These are phyloP conservation scores for Cybosia mesomella DNA, from an alignment of 2,888 invertebrate genomes.

Conservation along the genomic window DNA sequence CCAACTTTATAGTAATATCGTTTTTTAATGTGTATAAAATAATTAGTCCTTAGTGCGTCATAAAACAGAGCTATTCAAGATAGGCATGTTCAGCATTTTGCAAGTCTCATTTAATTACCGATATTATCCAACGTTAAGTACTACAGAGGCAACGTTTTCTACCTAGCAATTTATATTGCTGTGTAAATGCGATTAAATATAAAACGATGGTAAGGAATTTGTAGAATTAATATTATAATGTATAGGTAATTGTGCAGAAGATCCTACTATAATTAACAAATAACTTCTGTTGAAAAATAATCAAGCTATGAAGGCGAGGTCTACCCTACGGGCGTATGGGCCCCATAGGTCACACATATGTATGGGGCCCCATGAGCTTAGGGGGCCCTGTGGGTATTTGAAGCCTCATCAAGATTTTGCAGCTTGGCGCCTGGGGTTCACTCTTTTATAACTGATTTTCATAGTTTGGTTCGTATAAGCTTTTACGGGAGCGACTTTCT, in stretches of 20 bases:
- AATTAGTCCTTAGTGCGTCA: constrained; percentile 28
- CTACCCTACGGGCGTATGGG: too few relatives aligned
- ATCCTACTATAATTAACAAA: not conserved
- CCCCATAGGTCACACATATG: too few relatives aligned
- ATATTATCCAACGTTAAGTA: constrained; percentile 44
- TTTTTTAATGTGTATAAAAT: constrained; percentile 19
- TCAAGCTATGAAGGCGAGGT: too few relatives aligned
- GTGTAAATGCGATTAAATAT: constrained; percentile 11
- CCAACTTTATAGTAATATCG: not conserved
- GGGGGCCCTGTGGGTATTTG: too few relatives aligned
- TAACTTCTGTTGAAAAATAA: too few relatives aligned
- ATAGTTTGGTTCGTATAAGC: too few relatives aligned
- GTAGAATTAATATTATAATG: not conserved
- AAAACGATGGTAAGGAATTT: constrained; percentile 9
- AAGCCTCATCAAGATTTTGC: too few relatives aligned
- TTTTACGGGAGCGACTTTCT: too few relatives aligned
- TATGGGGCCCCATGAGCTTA: too few relatives aligned
- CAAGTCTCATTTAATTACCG: constrained; percentile 57
- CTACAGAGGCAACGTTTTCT: constrained; percentile 35
- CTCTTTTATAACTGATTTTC: too few relatives aligned
- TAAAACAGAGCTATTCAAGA: constrained; percentile 34
- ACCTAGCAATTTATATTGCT: constrained; percentile 36
- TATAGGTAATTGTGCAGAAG: not conserved
- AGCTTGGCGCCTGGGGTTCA: too few relatives aligned
- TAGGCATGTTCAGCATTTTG: constrained; percentile 39